Evolutionary conservation across 2,113 vertebrate species (phyloP).

Genomic region (Suricata suricatta): DNA sequence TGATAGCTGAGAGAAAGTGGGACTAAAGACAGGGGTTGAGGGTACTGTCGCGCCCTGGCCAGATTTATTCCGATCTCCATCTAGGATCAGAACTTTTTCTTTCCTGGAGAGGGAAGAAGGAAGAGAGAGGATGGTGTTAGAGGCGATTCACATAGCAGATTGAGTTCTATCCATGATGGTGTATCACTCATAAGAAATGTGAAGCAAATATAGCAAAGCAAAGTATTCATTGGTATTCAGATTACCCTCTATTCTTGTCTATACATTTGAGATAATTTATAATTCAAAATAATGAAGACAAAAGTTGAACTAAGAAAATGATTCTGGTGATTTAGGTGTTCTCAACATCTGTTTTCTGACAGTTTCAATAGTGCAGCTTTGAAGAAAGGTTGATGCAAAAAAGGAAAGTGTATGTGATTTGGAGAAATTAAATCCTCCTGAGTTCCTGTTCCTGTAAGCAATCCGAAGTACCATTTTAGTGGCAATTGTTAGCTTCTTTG

Average conservation of each 20-base stretch:
- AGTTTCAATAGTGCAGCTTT: background rate
- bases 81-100: background rate
- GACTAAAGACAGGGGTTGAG: accelerated
- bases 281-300: background rate
- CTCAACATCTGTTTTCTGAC: background rate
- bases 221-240: background rate
- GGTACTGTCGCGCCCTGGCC: accelerated
- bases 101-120: background rate
- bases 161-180: background rate
- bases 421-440: background rate
- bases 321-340: background rate
- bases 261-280: background rate
- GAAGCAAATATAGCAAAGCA: background rate
- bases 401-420: background rate
- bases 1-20: accelerated
- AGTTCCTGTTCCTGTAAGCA: background rate
- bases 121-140: background rate
- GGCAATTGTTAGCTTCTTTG: background rate
- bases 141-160: background rate
- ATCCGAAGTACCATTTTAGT: background rate
- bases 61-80: background rate
- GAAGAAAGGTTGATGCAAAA: background rate
- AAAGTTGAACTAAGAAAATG: background rate
- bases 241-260: background rate
- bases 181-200: background rate